Evolutionary conservation across 2,797 vertebrate species (phyloP).

Genomic region (Aphelocoma californica): DNA sequence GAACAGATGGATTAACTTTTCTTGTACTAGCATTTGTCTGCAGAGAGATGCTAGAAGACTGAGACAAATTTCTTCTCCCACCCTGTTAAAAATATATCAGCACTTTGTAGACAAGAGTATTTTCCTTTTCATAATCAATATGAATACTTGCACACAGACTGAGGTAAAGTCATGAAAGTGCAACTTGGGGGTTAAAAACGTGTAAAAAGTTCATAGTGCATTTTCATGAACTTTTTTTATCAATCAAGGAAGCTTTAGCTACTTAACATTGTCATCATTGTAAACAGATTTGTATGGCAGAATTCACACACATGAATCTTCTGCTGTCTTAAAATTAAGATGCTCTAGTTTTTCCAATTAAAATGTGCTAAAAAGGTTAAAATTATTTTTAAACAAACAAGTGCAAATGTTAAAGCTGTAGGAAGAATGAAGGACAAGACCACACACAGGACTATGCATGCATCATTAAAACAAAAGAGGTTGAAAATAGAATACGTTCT

Average conservation of each 20-base stretch:
- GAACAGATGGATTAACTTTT: neutral
- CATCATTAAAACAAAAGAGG: neutral
- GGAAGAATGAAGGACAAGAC: neutral
- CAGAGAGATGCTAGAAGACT: neutral
- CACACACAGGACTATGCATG: neutral
- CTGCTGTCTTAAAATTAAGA: neutral
- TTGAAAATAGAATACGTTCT: neutral
- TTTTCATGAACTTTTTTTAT: neutral
- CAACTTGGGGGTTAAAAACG: neutral
- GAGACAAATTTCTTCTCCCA: neutral
- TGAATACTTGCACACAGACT: neutral
- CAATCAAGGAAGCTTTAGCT: neutral
- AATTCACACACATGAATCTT: neutral
- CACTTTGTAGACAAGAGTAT: fast-evolving
- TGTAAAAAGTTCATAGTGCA: neutral
- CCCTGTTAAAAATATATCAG: neutral
- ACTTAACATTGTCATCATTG: neutral
- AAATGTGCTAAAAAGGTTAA: neutral
- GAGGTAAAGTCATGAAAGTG: neutral
- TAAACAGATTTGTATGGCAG: neutral
- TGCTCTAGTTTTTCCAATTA: neutral
- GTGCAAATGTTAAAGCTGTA: neutral
- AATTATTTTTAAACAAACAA: neutral
- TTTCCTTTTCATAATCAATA: neutral
- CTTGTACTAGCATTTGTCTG: neutral